Percentiles rank a stretch among this genome's conserved stretches.
Conservation (phyloP, 2,888 invertebrate species). For the Drosophila phalerata region DNA sequence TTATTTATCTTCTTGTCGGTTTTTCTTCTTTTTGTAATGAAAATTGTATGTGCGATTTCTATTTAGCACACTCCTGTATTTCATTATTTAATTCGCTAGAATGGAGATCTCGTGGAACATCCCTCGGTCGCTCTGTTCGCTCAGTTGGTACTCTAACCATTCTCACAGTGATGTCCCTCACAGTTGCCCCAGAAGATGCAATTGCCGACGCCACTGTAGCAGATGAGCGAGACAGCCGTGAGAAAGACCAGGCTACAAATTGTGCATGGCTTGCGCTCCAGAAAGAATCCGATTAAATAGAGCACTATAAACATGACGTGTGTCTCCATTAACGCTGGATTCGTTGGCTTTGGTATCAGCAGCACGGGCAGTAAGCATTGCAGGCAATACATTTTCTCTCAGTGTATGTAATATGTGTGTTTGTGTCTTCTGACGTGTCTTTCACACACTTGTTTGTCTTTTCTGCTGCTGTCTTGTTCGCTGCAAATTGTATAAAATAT, state of each 20-base stretch:
- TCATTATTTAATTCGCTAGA: slow-evolving; percentile 39
- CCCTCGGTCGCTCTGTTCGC: not conserved
- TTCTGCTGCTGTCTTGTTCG: too few species aligned
- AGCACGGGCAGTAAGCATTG: slow-evolving; percentile 99
- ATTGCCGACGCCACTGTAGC: slow-evolving; percentile 98
- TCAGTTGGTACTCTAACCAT: slow-evolving; percentile 79
- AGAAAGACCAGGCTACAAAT: slow-evolving; percentile 98
- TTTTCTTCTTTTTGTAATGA: slow-evolving; percentile 43
- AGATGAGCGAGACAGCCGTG: slow-evolving; percentile 96
- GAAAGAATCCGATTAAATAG: slow-evolving; percentile 97
- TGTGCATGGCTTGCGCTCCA: slow-evolving; percentile 98
- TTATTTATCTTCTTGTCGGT: slow-evolving; percentile 18
- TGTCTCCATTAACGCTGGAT: slow-evolving; percentile 97
- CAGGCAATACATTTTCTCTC: slow-evolving; percentile 93
- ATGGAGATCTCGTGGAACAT: not conserved
- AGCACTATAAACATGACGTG: slow-evolving; percentile 99
- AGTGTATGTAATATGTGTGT: not conserved
- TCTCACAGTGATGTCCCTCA: slow-evolving; percentile 89
- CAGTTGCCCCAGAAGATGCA: slow-evolving; percentile 97
- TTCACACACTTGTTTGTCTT: slow-evolving; percentile 2
- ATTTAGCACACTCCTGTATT: slow-evolving; percentile 38
- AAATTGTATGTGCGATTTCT: slow-evolving; percentile 49
- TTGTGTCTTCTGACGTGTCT: slow-evolving; percentile 45
- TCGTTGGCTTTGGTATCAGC: slow-evolving; percentile 98
- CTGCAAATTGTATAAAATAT: slow-evolving; percentile 27